Evolutionary conservation across 2,888 invertebrate species (phyloP).

Genomic region (Scaeva pyrastri): DNA sequence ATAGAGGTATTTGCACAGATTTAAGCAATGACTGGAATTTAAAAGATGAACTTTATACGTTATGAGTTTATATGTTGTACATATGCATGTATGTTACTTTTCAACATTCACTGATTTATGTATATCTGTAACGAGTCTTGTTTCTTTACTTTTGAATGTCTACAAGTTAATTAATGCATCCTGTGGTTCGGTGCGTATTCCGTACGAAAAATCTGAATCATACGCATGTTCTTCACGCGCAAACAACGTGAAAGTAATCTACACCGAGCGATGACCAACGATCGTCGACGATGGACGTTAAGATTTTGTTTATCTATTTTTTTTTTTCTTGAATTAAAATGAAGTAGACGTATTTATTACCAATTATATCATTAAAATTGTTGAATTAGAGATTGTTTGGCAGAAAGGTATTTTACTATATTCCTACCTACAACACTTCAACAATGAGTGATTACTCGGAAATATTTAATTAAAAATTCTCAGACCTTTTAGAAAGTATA

Average conservation of each 20-base stretch:
- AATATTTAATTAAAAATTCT: constrained; percentile 39
- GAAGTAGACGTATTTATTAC: constrained; percentile 63
- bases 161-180: constrained; percentile 72
- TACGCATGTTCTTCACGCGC: constrained; percentile 57
- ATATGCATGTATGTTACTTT: neutral
- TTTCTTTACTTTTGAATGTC: constrained; percentile 47
- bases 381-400: constrained; percentile 34
- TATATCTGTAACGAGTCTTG: neutral
- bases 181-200: constrained; percentile 61
- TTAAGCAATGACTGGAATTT: constrained; percentile 31
- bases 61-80: neutral
- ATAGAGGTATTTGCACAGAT: constrained; percentile 60
- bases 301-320: constrained; percentile 22
- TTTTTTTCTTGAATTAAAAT: constrained; percentile 56
- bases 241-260: constrained; percentile 55
- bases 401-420: constrained; percentile 23
- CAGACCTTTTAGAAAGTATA: neutral
- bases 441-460: constrained; percentile 22
- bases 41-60: constrained; percentile 26
- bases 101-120: too few relatives aligned
- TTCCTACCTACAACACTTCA: neutral
- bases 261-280: neutral
- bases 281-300: neutral
- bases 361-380: constrained; percentile 66
- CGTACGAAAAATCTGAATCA: constrained; percentile 50